phyloP scores from a whole-genome alignment of 2,797 vertebrate species.

The Clarias platycephalus region DNA sequence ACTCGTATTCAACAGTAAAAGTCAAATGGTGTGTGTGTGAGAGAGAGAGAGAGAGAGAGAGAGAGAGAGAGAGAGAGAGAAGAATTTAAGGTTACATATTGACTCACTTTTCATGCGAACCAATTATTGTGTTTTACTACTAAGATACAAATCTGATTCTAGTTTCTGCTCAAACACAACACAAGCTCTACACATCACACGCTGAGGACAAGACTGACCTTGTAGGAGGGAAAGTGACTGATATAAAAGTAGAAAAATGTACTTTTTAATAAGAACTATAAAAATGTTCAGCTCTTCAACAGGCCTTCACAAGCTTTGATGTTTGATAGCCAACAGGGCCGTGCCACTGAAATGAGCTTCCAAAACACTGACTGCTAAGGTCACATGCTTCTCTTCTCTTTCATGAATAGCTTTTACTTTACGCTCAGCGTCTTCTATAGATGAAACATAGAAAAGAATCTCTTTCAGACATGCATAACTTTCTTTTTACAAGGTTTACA shows the following conservation, averaged over 20 bases:
- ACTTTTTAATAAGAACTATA: neutral
- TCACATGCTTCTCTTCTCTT: neutral
- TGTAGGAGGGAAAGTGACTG: neutral
- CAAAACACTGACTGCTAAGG: neutral
- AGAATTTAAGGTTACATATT: neutral
- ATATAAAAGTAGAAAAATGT: constrained; percentile 1
- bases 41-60: neutral
- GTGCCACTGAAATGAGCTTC: neutral
- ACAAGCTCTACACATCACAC: neutral
- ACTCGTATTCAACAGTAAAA: neutral
- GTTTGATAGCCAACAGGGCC: neutral
- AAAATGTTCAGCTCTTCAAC: neutral
- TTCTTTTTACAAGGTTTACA: neutral
- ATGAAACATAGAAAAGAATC: neutral
- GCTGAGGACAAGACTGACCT: neutral
- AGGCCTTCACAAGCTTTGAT: neutral
- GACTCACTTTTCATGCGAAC: constrained; percentile 1
- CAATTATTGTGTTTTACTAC: neutral
- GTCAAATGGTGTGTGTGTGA: neutral
- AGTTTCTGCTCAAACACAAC: neutral
- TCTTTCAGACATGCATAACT: neutral
- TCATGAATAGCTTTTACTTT: neutral
- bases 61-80: neutral
- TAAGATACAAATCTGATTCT: neutral
- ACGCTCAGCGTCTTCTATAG: neutral